These are phyloP conservation scores for Mionectes macconnelli DNA, from an alignment of 2,113 vertebrate species.

Conservation along the genomic window DNA sequence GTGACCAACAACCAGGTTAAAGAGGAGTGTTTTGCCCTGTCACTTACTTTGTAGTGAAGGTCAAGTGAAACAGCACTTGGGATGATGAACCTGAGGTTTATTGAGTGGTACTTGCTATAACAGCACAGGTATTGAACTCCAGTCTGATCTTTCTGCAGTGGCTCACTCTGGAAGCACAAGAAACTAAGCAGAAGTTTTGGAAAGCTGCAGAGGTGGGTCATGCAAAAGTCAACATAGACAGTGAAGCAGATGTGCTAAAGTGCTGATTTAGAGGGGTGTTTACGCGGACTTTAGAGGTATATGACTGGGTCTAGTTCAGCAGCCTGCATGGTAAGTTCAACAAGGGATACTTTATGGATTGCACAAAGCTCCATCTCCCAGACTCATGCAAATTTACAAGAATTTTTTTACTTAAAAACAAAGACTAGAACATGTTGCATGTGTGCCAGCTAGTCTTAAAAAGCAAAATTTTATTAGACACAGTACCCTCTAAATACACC, in stretches of 20 bases:
- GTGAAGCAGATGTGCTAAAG: background rate
- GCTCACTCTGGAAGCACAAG: background rate
- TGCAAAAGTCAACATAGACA: background rate
- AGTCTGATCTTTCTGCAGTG: background rate
- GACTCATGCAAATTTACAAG: background rate
- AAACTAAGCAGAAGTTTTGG: background rate
- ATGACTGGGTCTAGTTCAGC: background rate
- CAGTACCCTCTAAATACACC: background rate
- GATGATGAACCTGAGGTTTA: background rate
- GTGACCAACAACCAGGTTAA: background rate
- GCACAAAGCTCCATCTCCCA: background rate
- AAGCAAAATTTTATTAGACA: background rate
- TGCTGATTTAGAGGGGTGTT: background rate
- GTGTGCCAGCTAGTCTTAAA: background rate
- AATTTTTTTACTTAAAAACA: background rate
- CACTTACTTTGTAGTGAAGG: background rate
- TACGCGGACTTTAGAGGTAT: background rate
- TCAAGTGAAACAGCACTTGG: background rate
- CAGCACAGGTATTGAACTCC: rapidly evolving
- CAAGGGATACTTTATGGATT: background rate
- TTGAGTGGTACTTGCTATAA: rapidly evolving
- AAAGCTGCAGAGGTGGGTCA: background rate
- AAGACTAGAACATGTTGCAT: background rate
- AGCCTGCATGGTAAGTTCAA: background rate
- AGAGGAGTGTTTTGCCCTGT: background rate